Evolutionary conservation across 2,797 vertebrate genomes (phyloP).

Genomic region (Fratercula arctica): DNA sequence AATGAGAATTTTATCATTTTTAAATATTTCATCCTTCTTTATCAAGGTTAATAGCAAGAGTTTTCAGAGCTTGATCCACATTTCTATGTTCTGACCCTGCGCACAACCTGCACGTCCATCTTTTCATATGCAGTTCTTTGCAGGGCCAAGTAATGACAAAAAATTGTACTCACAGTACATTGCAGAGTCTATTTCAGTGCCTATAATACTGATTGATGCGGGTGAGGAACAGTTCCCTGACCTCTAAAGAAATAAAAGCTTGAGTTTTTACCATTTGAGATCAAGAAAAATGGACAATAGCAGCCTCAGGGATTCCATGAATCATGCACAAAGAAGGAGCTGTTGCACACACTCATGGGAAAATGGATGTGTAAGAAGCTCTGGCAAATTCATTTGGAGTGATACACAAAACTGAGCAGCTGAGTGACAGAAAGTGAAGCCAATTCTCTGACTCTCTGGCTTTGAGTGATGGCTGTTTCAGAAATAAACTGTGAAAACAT

Average conservation of each 20-base stretch:
- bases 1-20: background rate
- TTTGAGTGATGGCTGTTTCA: background rate
- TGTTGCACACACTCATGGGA: background rate
- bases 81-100: background rate
- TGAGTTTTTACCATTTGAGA: background rate
- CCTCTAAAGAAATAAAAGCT: slow-evolving; percentile 19
- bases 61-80: background rate
- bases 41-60: background rate
- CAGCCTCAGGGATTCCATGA: background rate
- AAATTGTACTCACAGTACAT: background rate
- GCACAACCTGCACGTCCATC: background rate
- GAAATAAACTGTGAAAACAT: background rate
- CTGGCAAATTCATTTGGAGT: background rate
- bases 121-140: background rate
- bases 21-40: background rate
- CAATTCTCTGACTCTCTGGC: background rate
- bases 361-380: slow-evolving; percentile 18
- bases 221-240: background rate
- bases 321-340: background rate
- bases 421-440: background rate
- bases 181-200: background rate
- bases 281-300: slow-evolving; percentile 8
- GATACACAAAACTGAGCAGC: background rate
- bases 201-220: background rate
- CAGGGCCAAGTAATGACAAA: background rate